Percentiles rank a stretch among this genome's conserved stretches.
phyloP scores from a whole-genome alignment of 2,113 vertebrate genomes.

The Eurypyga helias region DNA sequence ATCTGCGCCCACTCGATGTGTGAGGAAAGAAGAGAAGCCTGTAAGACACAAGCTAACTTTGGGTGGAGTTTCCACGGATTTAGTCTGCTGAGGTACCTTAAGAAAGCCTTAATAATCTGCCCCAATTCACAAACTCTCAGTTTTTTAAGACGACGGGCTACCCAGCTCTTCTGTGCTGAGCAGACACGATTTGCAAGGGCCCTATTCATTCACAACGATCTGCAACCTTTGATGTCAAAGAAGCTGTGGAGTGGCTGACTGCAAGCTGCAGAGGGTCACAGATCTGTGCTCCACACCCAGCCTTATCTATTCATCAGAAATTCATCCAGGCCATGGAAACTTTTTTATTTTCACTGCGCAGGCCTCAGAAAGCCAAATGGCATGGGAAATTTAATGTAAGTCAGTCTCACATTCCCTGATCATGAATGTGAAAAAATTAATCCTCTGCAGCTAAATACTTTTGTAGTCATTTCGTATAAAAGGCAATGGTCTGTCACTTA shows the following conservation, averaged over 20 bases:
- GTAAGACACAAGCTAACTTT: background rate
- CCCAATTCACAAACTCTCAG: background rate
- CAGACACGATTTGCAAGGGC: slow-evolving; percentile 47
- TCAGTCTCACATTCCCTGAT: slow-evolving; percentile 49
- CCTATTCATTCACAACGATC: slow-evolving; percentile 73
- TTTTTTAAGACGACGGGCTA: background rate
- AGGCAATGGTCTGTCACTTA: slow-evolving; percentile 46
- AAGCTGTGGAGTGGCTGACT: slow-evolving; percentile 33
- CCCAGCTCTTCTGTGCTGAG: slow-evolving; percentile 17
- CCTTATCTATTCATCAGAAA: slow-evolving; percentile 75
- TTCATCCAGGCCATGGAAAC: slow-evolving; percentile 64
- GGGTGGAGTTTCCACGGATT: background rate
- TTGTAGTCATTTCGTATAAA: slow-evolving; percentile 52
- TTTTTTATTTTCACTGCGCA: slow-evolving; percentile 53
- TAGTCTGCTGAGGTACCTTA: background rate
- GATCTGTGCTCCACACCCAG: slow-evolving; percentile 38
- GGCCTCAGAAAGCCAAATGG: slow-evolving; percentile 59
- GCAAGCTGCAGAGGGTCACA: slow-evolving; percentile 59
- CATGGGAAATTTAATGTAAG: slow-evolving; percentile 70
- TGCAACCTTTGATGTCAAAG: slow-evolving; percentile 75
- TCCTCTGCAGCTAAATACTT: slow-evolving; percentile 45
- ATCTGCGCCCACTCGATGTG: accelerated
- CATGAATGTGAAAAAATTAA: slow-evolving; percentile 56
- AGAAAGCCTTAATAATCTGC: background rate
- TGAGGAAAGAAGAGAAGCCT: background rate